Base-by-base conservation (phyloP, 2,113 vertebrate genomes). In the Phalacrocorax carbo region DNA sequence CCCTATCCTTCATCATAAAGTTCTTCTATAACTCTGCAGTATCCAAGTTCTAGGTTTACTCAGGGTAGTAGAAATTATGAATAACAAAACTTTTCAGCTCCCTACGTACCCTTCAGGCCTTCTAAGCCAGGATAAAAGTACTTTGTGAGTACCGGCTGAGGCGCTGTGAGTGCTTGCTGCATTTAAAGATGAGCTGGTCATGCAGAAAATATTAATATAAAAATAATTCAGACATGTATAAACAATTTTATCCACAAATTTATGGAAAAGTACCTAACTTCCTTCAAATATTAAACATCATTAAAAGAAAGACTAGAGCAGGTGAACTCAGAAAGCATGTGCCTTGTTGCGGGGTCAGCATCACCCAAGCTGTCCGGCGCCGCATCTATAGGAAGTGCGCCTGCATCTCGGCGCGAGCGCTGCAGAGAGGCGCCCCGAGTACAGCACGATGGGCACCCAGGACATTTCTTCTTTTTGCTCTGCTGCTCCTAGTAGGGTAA, bases 391-490 rank as follows among this genome's bases (percentile, higher is more conserved):
- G 34, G 5, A 68, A 52, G 7, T 1, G 42, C 23, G 11, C 6
- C 25, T 6, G 13, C 4, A 8, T 23, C 29, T 65, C 3, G 0
- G 3, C 27, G 52, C 8, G 9, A 17, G 20, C 1, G 22, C 34
- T 68, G 30, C 8, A 9, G 23, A 26, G 49, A 23, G 21, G 18
- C 17, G 4, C 1, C 12, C 0, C 0, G 10, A 54, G 68, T 4
- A 8, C 57, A 40, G 72, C 49, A 15, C 2, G 2, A 5, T 1
- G 9, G 13, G 27, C 29, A 8, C 40, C 10, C 0, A 0, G 60
- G 69, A 27, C 26, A 8, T 30, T 64, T 15, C 34, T 55, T 15
- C 49, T n/a, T 27, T 29, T 30, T 8, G 27, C 34, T 5, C 60
- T 26, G 38, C 77, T 75, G 48, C 52, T 55, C 26, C 54, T 8